Evolutionary conservation across 2,113 vertebrate genomes (phyloP), one percentile per base, ranked within the genome.

Genomic region (Typhlomys cinereus): DNA sequence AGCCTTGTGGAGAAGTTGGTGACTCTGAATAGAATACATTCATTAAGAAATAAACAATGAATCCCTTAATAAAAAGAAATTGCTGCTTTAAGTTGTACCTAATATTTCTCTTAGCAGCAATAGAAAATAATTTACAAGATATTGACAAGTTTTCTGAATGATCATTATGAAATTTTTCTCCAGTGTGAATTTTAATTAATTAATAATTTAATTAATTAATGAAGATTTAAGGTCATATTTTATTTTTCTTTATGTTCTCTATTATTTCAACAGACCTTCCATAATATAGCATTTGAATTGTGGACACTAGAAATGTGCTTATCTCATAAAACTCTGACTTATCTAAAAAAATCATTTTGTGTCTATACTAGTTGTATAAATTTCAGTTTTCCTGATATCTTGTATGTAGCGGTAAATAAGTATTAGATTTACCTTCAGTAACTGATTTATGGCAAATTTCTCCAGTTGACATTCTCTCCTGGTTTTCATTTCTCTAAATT

Each of bases 201-300:
- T n/a, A n/a, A n/a, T n/a, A n/a, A n/a, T n/a, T n/a, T n/a, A 96
- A 82, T 93, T 94, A 96, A n/a, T 95, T 95, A 95, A 86, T 94
- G 90, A 92, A 92, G 57, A 93, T 95, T 95, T 95, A 93, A 73
- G 67, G 67, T 97, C 69, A 70, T 92, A 92, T 94, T 93, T 95
- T 94, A 91, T 95, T 94, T 95, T 94, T 41, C 69, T 59, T 74
- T 95, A 92, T 85, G 69, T 89, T 93, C n/a, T 94, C 25, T 95
- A 6, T 75, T 93, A 85, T 91, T 94, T 96, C 89, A 93, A 54
- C 15, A 78, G 21, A 79, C 94, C 93, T 95, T 96, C 66, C 21
- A 88, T 88, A 91, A 94, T 90, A 23, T 78, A 70, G 57, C 64
- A 89, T 95, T 92, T 95, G 57, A 93, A 70, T 88, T 87, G 74